Conservation (phyloP, 2,888 invertebrate genomes). For the Synanthedon formicaeformis region DNA sequence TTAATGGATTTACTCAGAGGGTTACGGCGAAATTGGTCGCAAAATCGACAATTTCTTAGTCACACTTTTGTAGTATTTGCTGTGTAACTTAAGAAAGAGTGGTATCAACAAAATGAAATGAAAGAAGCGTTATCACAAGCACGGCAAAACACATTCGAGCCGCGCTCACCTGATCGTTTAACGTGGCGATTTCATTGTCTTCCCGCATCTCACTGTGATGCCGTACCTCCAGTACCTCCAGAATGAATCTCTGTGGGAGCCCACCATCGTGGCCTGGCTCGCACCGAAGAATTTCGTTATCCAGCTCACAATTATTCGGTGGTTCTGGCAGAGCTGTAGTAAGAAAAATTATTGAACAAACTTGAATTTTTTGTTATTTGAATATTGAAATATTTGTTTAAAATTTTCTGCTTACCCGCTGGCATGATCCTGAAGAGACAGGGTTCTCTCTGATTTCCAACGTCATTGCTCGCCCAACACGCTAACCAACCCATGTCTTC, state of each 20-base stretch:
- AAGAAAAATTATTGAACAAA: constrained; percentile 4
- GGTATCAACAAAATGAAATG: too few relatives aligned
- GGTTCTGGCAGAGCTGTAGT: constrained; percentile 79
- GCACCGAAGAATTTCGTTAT: constrained; percentile 78
- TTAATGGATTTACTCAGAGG: too few relatives aligned
- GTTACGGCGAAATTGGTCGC: too few relatives aligned
- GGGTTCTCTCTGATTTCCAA: constrained; percentile 84
- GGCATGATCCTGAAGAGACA: constrained; percentile 86
- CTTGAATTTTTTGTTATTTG: too few relatives aligned
- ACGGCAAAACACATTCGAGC: background rate
- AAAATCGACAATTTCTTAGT: too few relatives aligned
- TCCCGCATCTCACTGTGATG: constrained; percentile 52
- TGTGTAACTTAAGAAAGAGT: too few relatives aligned
- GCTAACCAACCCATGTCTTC: constrained; percentile 84
- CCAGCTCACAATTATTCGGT: constrained; percentile 80
- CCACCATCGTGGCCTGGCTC: constrained; percentile 85
- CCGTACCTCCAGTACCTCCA: constrained; percentile 80
- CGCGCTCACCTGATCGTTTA: constrained; percentile 74
- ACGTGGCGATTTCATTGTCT: constrained; percentile 73
- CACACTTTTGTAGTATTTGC: too few relatives aligned
- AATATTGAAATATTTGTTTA: too few relatives aligned
- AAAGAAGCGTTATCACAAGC: background rate
- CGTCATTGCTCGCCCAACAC: constrained; percentile 89
- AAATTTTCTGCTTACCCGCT: constrained; percentile 71
- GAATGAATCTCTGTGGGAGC: constrained; percentile 82